These are phyloP conservation scores for Hippocampus abdominalis DNA, from an alignment of 2,113 vertebrate species.

Conservation along the genomic window DNA sequence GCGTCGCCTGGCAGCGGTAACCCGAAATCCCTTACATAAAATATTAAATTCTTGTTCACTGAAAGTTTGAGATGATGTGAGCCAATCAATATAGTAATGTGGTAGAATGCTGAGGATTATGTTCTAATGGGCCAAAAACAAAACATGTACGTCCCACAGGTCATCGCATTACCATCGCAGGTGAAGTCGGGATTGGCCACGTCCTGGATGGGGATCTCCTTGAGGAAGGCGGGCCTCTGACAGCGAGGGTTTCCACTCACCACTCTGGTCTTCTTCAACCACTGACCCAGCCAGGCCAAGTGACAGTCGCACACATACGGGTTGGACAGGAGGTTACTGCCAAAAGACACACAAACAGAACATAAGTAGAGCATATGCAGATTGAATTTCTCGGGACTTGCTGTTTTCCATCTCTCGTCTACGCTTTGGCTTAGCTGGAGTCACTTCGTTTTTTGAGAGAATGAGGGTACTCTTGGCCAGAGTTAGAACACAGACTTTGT, in stretches of 20 bases:
- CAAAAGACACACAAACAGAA: background rate
- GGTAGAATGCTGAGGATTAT: background rate
- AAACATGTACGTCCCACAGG: background rate
- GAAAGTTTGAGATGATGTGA: too few relatives aligned
- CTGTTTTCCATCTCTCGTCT: too few relatives aligned
- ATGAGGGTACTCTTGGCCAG: too few relatives aligned
- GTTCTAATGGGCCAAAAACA: background rate
- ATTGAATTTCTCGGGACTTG: background rate
- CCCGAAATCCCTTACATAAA: too few relatives aligned
- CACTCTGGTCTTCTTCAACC: slow-evolving; percentile 90
- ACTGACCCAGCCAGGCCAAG: slow-evolving; percentile 93
- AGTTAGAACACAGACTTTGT: too few relatives aligned
- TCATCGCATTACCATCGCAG: slow-evolving; percentile 81
- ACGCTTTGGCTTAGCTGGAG: background rate
- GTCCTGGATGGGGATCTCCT: slow-evolving; percentile 98
- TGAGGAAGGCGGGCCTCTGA: slow-evolving; percentile 93
- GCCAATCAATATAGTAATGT: background rate
- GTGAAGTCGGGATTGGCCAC: slow-evolving; percentile 94
- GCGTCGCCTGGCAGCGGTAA: too few relatives aligned
- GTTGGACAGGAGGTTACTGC: slow-evolving; percentile 94
- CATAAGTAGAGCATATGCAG: too few relatives aligned
- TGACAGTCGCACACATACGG: slow-evolving; percentile 97
- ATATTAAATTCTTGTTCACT: too few relatives aligned
- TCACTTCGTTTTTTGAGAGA: too few relatives aligned
- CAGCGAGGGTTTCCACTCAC: slow-evolving; percentile 98